A percentile compares a stretch with the other conserved stretches of the same genome.
Evolutionary conservation across 1,140 invertebrate species (phyloP).

Genomic region (Andrena cerasifolii): DNA sequence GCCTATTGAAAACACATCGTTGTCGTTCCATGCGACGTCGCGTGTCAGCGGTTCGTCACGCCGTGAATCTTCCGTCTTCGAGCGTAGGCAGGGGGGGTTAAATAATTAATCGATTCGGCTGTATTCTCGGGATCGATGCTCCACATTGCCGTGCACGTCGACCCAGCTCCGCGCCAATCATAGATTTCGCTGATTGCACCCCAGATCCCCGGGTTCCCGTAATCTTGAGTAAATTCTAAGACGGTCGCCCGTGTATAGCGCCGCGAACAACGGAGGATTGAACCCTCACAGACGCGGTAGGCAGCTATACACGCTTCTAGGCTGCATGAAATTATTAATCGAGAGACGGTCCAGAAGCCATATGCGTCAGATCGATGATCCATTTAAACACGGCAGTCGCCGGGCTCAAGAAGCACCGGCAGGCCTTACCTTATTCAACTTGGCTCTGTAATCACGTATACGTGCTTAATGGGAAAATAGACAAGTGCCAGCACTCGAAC

Average conservation of each 20-base stretch:
- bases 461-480: slow-evolving; percentile 74
- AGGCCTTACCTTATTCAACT: slow-evolving; percentile 48
- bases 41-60: background rate
- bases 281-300: background rate
- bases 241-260: background rate
- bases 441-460: slow-evolving; percentile 65
- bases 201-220: background rate
- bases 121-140: background rate
- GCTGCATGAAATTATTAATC: slow-evolving; percentile 54
- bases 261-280: slow-evolving; percentile 11
- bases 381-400: slow-evolving; percentile 51
- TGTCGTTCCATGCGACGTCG: background rate
- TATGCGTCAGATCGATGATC: slow-evolving; percentile 57
- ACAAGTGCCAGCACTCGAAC: slow-evolving; percentile 62
- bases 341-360: slow-evolving; percentile 34
- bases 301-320: background rate
- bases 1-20: background rate
- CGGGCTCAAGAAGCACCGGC: slow-evolving; percentile 36
- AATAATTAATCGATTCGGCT: slow-evolving; percentile 34
- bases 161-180: slow-evolving; percentile 10
- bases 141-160: background rate
- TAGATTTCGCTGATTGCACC: slow-evolving; percentile 18
- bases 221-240: slow-evolving; percentile 33
- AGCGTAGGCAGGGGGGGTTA: background rate
- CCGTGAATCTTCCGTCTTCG: background rate